Percentiles rank a stretch among this genome's conserved stretches.
phyloP scores from a whole-genome alignment of 1,140 invertebrate genomes.

The fruit fly (Drosophila melanogaster) region Release_6_plus_ISO1_MT NT_033777.3:26093001-26093500 shows the following conservation, averaged over 20 bases:
- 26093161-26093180: constrained; percentile 52
- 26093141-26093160: neutral
- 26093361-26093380: constrained; percentile 80
- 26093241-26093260: constrained; percentile 22
- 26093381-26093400: constrained; percentile 76
- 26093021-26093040: constrained; percentile 23
- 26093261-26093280: constrained; percentile 14
- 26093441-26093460: constrained; percentile 21
- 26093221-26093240: constrained; percentile 73
- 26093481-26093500: constrained; percentile 81
- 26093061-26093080: constrained; percentile 82
- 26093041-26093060: constrained; percentile 62
- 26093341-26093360: constrained; percentile 85
- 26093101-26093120: constrained; percentile 72
- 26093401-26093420: constrained; percentile 83
- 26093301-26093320: constrained; percentile 78
- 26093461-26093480: constrained; percentile 76
- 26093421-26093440: constrained; percentile 79
- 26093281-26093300: constrained; percentile 37
- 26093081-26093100: constrained; percentile 83
- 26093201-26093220: constrained; percentile 83
- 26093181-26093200: constrained; percentile 83
- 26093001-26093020: constrained; percentile 60
- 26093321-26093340: constrained; percentile 81
- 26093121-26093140: constrained; percentile 45